Evolutionary conservation across 2,888 invertebrate genomes (phyloP), one percentile per base, ranked within the genome.

Genomic region (Troides helena): DNA sequence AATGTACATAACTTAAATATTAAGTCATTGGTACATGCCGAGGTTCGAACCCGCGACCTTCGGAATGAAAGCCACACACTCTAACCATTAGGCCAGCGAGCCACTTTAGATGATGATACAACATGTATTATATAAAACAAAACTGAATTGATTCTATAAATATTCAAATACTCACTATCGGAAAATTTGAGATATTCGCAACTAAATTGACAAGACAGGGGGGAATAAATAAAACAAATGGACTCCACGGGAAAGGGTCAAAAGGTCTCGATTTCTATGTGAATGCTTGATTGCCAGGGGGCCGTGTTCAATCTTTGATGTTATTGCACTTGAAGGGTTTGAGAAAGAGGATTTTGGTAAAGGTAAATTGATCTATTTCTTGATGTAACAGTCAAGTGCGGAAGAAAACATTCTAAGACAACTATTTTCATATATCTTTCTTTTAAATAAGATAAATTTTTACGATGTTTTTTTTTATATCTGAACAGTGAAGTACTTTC

Each of bases 171-270:
- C 46, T 46, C 14, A 46, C 63, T 60, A 36, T 68, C 21, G 43
- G 60, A 64, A 59, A 65, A 70, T 71, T 74, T 81, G 81, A 81
- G 77, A 81, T 78, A 84, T 85, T 82, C 78, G 77, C 74, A 74
- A 76, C 74, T 77, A 80, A 84, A 85, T 84, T 85, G 85, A 85
- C 83, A 81, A 84, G 82, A 83, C 83, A 79, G 78, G 74, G 65
- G 73, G 72, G 77, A 79, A 85, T 85, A 86, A 83, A 86, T 86
- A 85, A 85, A 82, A 85, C 83, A 84, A 84, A 85, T 81, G 81
- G 77, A 77, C 73, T 72, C 72, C 69, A 74, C 36, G 53, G 56
- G 77, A 83, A 84, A 81, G 81, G 85, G 84, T 82, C 82, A 77
- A 80, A 80, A 74, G 75, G 77, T 74, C 76, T 76, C 83, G 75